A percentile compares a stretch with the other conserved stretches of the same genome.
Conservation (phyloP, 2,797 vertebrate species). For the Oreonectes daqikongensis region DNA sequence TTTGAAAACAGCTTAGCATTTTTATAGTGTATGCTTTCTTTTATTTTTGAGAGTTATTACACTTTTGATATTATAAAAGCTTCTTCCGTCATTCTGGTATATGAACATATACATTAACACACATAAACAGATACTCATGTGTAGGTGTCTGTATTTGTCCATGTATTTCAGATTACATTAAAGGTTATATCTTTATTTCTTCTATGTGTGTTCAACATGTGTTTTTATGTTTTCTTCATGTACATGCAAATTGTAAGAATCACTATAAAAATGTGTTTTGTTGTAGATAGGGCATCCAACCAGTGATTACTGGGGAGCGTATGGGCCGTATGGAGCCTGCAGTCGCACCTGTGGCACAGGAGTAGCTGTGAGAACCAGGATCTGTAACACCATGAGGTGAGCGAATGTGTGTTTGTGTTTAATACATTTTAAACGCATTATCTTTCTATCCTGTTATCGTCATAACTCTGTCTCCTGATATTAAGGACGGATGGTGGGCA, state of each 20-base stretch:
- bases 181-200: too few species aligned
- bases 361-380: constrained; percentile 80
- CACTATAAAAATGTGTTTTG: constrained; percentile 24
- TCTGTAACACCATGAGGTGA: constrained; percentile 85
- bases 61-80: background rate
- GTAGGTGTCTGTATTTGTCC: too few species aligned
- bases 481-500: constrained; percentile 83
- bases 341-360: constrained; percentile 90
- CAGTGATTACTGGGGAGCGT: constrained; percentile 83
- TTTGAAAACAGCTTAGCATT: too few species aligned
- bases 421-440: background rate
- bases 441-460: background rate
- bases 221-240: too few species aligned
- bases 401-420: background rate
- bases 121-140: too few species aligned
- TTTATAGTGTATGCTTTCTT: too few species aligned
- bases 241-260: too few species aligned
- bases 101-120: background rate
- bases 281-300: constrained; percentile 61
- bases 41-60: too few species aligned
- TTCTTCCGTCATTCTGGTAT: background rate
- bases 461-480: background rate
- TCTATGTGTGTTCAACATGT: too few species aligned
- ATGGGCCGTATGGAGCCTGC: constrained; percentile 84
- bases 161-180: too few species aligned